Base-by-base conservation (phyloP, 2,888 invertebrate species). In the Ochlodes sylvanus region DNA sequence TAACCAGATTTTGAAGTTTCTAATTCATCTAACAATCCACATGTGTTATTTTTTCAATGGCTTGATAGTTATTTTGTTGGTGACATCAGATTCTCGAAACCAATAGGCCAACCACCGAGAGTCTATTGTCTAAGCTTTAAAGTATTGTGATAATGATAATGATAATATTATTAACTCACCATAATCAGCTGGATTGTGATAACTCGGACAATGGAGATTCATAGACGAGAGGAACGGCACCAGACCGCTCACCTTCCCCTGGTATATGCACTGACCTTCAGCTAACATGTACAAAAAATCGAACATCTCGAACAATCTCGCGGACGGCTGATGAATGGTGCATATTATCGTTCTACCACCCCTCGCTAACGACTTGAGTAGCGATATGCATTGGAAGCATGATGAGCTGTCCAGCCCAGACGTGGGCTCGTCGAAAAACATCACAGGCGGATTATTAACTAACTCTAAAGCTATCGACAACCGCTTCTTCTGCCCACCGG, bases 181-280 rank as follows among this genome's bases (percentile, higher is more conserved):
- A 86, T 98, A 99, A 94, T 99, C 99, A 64, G 99, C 98, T 61
- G 99, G 99, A 89, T 99, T 99, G 93, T 99, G 98, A 83, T 98
- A 99, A 78, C 98, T 96, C 0, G 99, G 99, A 88, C 99, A 99
- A 72, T 97, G 95, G 62, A 98, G 94, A 15, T 97, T 96, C 94
- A 98, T 95, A 0, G 96, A 95, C 3, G 97, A 95, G 66, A 99
- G 94, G 87, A 98, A 99, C 15, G 98, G 98, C 74, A 99, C 97
- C 73, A 99, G 91, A 2, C 96, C 97, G 64, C 94, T 94, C 0
- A 98, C 97, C 54, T 95, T 95, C 5, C 99, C 99, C 81, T 97
- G 96, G 85, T 98, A 99, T 80, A 99, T 96, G 87, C 98, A 98
- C 87, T 98, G 98, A 10, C 99, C 99, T 78, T 98, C 98, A 10